Base-by-base conservation (phyloP, 2,888 invertebrate species). In the Metalampra italica region DNA sequence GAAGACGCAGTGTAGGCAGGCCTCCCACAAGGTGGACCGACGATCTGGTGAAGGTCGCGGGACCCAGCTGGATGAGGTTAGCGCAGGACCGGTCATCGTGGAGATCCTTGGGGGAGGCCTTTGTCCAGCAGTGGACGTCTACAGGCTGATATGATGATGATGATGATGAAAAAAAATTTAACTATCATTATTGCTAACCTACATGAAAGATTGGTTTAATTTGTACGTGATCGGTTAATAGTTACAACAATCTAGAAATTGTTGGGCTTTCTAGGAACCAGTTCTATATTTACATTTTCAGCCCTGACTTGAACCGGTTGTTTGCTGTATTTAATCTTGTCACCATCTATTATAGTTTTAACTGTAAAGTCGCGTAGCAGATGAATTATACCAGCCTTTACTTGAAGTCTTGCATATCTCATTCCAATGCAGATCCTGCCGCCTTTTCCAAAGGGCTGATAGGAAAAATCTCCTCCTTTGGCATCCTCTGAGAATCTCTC, bases 371-470 rank as follows among this genome's bases (percentile, higher is more conserved):
- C 38, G 12, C 53, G 51, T 14, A 65, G 14, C 1, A 63, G 38
- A 45, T 62, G 51, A 3, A 59, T 49, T 13, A 58, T 44, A 7
- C 59, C 59, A 14, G 57, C 39, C 39, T 57, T 61, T 3, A 55
- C 56, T 54, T 63, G 63, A 7, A 79, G 48, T 9, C 59, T 60
- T 0, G 78, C 78, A 14, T 71, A 78, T 50, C 77, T 69, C 52
- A 66, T 60, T 52, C 90, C 90, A 1, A 90, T 78, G 52, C 90
- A 90, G 13, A 73, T 64, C 36, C 90, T 67, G 4, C 78, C 76
- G 0, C 90, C 90, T 59, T 69, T 81, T 0, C 90, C 90, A 55
- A 90, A 90, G 0, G 90, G 86, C 60, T 84, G 59, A 48, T 78
- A 90, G 0, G 69, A 66, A 29, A 64, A 57, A 15, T 78, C 76